phyloP scores from a whole-genome alignment of 2,797 vertebrate species.

The Astyanax mexicanus region DNA sequence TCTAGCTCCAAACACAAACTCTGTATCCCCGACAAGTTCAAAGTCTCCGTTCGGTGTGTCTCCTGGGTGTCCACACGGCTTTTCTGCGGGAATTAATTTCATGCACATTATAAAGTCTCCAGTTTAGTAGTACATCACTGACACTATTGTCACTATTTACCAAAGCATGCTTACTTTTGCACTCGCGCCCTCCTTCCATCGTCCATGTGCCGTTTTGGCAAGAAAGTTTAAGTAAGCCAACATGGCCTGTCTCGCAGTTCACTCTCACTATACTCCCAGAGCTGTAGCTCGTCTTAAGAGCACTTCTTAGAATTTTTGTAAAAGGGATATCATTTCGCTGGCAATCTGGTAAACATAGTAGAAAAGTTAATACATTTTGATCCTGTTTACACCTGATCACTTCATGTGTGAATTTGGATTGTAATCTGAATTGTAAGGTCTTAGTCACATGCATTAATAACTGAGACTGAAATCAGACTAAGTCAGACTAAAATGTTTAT shows the following conservation, averaged over 20 bases:
- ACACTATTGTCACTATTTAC: background rate
- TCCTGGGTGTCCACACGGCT: constrained; percentile 75
- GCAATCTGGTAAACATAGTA: constrained; percentile 13
- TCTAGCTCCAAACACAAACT: constrained; percentile 76
- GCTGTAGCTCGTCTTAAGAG: constrained; percentile 14
- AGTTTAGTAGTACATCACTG: constrained; percentile 1
- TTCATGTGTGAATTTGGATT: no score
- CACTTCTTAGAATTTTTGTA: constrained; percentile 55
- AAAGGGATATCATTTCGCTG: accelerated
- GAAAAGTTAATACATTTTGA: background rate
- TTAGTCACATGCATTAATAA: no score
- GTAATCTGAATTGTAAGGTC: no score
- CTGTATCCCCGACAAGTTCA: constrained; percentile 47
- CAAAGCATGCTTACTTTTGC: constrained; percentile 67
- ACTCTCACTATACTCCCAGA: constrained; percentile 54
- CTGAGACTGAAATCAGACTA: no score
- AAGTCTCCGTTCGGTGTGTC: constrained; percentile 73
- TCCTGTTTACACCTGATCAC: no score
- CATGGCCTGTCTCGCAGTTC: constrained; percentile 64
- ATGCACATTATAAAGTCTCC: background rate
- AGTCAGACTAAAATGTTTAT: no score
- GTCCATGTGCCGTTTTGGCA: constrained; percentile 58
- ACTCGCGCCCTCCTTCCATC: background rate
- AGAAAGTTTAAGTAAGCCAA: constrained; percentile 66
- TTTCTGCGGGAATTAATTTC: constrained; percentile 61